Percentiles rank a stretch among this genome's conserved stretches.
phyloP scores from a whole-genome alignment of 2,113 vertebrate genomes.

The Serinus canaria region DNA sequence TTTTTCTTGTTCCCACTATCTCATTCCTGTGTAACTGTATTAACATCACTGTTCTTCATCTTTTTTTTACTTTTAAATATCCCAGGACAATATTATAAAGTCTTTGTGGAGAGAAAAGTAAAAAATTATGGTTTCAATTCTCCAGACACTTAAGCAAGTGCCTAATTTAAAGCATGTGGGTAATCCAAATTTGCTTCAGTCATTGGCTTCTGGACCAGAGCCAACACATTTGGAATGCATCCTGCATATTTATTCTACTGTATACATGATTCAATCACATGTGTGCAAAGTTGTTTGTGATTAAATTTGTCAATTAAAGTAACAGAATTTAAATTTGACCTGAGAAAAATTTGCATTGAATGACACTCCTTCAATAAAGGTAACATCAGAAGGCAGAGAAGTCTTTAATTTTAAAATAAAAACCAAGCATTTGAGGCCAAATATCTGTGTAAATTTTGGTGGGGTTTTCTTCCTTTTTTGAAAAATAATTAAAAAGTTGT shows the following conservation, averaged over 20 bases:
- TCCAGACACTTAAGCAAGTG: slow-evolving; percentile 26
- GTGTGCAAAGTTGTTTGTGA: slow-evolving; percentile 43
- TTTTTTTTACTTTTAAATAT: slow-evolving; percentile 17
- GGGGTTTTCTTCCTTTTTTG: background rate
- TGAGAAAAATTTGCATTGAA: background rate
- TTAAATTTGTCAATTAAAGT: slow-evolving; percentile 40
- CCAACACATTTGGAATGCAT: slow-evolving; percentile 52
- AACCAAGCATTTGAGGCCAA: background rate
- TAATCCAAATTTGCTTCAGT: slow-evolving; percentile 52
- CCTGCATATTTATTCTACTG: slow-evolving; percentile 39
- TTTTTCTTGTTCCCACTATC: background rate
- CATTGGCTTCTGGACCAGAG: slow-evolving; percentile 4
- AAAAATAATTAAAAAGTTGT: background rate
- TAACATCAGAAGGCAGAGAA: background rate
- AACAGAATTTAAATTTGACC: slow-evolving; percentile 8
- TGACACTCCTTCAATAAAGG: background rate
- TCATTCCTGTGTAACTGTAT: background rate
- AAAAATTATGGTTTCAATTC: slow-evolving; percentile 25
- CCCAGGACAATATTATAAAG: background rate
- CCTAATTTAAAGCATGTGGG: slow-evolving; percentile 59
- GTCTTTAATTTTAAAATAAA: background rate
- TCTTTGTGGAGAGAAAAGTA: background rate
- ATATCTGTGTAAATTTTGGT: background rate
- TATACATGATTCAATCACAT: slow-evolving; percentile 6
- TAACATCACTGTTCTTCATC: background rate